Evolutionary conservation across 2,797 vertebrate species (phyloP), one percentile per base, ranked within the genome.

Genomic region (Spheniscus humboldti): DNA sequence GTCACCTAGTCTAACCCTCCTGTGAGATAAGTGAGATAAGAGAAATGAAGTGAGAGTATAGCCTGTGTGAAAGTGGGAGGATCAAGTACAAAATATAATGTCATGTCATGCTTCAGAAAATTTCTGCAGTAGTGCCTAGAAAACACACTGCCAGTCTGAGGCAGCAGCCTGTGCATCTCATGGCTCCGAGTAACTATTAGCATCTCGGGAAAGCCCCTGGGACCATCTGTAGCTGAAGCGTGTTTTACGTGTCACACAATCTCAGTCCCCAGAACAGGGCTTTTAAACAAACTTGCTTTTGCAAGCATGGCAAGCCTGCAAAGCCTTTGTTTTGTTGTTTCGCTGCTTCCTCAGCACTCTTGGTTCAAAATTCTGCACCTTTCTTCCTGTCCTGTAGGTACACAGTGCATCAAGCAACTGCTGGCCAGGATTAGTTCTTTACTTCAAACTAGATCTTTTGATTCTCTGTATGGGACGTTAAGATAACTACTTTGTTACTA

Each of bases 121-220:
- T 57, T 56, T 63, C 41, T 78, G 47, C 80, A 67, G 72, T 41
- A 76, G 92, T 92, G 79, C 92, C 88, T 87, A 78, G 94, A 93
- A 96, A 94, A 88, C 88, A 56, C 39, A 15, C 63, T 90, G 74
- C 64, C 86, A 86, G 93, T 91, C 89, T 89, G 57, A 90, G 73
- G 47, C 76, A 37, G 86, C 90, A 66, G 89, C 94, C 92, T 16
- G 81, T 41, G 7, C 66, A 33, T 62, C 50, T 41, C 64, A 4
- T 25, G 81, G 77, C 89, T 94, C 74, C 0, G 0, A 84, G 72
- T 47, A 72, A 2, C 75, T 80, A 80, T 41, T 18, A 33, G 24
- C 79, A 56, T 67, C 88, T 92, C 0, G 4, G 94, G 94, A 90
- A 97, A 89, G 88, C 86, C 87, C 92, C 78, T 73, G 87, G 72